Conservation (phyloP, 2,797 vertebrate genomes). For the Eleutherodactylus coqui region DNA sequence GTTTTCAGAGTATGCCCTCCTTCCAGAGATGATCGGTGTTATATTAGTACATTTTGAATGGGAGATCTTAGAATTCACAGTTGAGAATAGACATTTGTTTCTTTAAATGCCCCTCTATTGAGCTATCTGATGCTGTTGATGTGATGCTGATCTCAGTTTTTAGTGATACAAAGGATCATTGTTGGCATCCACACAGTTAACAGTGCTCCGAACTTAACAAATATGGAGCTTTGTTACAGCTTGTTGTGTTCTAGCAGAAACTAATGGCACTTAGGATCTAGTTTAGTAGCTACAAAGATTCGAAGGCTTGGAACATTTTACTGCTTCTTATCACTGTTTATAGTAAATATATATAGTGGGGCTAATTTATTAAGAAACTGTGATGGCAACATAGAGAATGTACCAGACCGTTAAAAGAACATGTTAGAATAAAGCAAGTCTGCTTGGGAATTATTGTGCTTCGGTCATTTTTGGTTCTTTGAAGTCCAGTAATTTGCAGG, state of each 20-base stretch:
- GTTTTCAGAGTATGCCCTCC: not conserved
- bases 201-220: slow-evolving; percentile 4
- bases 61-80: not conserved
- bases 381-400: not conserved
- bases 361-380: not conserved
- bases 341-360: not conserved
- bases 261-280: not conserved
- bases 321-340: not conserved
- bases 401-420: not conserved
- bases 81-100: not conserved
- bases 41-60: not conserved
- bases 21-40: not conserved
- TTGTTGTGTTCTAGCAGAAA: slow-evolving; percentile 5
- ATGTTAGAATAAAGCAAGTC: not conserved
- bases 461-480: not conserved
- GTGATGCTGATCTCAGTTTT: slow-evolving; percentile 48
- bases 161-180: slow-evolving; percentile 47
- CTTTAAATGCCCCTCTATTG: not conserved
- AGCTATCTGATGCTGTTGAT: slow-evolving; percentile 23
- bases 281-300: not conserved
- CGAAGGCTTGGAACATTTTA: not conserved
- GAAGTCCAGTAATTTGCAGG: not conserved
- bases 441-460: not conserved
- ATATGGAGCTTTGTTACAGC: slow-evolving; percentile 29
- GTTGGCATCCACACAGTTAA: slow-evolving; percentile 40